Conservation (phyloP, 2,113 vertebrate species). For the Pagrus major region DNA sequence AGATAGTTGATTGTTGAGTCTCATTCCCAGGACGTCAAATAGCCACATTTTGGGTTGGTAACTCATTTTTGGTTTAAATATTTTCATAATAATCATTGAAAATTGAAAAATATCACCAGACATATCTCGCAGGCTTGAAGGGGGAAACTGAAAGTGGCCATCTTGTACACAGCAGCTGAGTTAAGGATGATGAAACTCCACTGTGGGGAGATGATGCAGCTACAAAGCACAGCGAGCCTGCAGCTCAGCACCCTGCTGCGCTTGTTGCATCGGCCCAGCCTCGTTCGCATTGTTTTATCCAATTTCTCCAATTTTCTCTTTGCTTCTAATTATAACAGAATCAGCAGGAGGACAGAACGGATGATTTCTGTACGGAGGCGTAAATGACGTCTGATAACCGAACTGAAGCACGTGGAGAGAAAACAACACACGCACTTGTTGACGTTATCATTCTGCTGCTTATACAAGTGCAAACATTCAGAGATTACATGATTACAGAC, state of each 20-base stretch:
- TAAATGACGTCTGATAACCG: not conserved
- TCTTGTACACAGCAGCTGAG: conserved; percentile 14
- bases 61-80: not conserved
- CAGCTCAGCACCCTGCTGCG: conserved; percentile 32
- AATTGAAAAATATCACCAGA: not conserved
- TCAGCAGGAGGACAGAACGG: not conserved
- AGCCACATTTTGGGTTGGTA: no score
- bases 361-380: not conserved
- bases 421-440: not conserved
- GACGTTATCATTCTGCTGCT: no score
- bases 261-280: conserved; percentile 4
- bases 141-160: not conserved
- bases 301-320: no score
- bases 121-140: not conserved
- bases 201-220: conserved; percentile 18
- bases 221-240: conserved; percentile 20
- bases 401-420: not conserved
- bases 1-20: no score
- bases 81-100: not conserved
- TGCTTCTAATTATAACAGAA: not conserved
- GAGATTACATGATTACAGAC: no score
- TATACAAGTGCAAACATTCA: no score
- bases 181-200: conserved; percentile 36
- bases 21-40: no score
- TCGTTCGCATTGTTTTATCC: not conserved